phyloP scores from a whole-genome alignment of 2,113 vertebrate species.

The Empidonax traillii region DNA sequence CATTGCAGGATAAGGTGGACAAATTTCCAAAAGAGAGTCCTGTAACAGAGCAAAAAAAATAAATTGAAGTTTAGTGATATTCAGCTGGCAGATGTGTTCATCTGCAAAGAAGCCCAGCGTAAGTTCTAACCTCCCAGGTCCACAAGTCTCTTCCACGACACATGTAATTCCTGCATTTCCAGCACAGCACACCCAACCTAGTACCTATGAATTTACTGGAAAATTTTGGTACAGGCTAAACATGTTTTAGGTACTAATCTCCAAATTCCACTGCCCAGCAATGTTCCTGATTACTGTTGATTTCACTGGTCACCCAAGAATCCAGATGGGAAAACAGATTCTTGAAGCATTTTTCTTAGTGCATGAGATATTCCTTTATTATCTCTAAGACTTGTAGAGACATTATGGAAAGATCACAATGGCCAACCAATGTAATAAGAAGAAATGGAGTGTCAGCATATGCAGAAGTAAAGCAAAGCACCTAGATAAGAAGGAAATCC shows the following conservation, averaged over 20 bases:
- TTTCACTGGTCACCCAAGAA: background rate
- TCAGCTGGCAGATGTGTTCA: background rate
- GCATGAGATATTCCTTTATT: background rate
- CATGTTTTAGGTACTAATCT: background rate
- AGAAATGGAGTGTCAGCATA: background rate
- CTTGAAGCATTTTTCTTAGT: background rate
- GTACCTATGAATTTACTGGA: background rate
- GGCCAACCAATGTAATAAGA: background rate
- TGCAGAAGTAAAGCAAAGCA: background rate
- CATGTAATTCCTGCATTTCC: background rate
- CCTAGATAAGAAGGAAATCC: background rate
- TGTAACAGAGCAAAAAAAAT: background rate
- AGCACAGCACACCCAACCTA: background rate
- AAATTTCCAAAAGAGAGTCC: background rate
- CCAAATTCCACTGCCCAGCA: accelerated
- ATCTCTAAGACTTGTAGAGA: background rate
- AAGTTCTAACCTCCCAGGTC: background rate
- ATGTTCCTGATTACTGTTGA: background rate
- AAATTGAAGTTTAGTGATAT: background rate
- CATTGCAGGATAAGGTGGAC: background rate
- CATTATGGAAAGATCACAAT: background rate
- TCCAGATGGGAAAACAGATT: background rate
- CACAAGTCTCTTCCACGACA: background rate
- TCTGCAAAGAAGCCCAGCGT: background rate
- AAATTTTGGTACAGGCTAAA: background rate